phyloP scores from a whole-genome alignment of 2,888 invertebrate genomes.

The Troides aeacus region DNA sequence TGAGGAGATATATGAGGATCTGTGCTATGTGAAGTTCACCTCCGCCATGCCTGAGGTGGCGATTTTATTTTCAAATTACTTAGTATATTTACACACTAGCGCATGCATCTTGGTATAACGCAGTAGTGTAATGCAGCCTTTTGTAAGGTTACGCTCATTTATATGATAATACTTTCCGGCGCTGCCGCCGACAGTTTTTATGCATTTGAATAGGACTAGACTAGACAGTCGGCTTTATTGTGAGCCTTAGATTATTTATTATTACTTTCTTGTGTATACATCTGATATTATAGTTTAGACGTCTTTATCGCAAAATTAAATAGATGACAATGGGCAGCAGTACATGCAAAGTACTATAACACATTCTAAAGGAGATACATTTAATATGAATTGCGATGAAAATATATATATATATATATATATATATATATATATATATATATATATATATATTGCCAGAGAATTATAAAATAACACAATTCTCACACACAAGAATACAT shows the following conservation, averaged over 20 bases:
- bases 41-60: conserved; percentile 84
- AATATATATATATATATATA: too few relatives aligned
- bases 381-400: too few relatives aligned
- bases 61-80: conserved; percentile 30
- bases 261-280: neutral
- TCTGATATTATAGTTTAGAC: too few relatives aligned
- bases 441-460: too few relatives aligned
- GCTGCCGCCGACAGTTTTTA: neutral
- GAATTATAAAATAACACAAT: too few relatives aligned
- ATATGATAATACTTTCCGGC: conserved; percentile 25
- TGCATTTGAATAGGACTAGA: conserved; percentile 8
- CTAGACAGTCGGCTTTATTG: neutral
- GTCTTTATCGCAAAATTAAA: too few relatives aligned
- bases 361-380: too few relatives aligned
- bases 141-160: conserved; percentile 14
- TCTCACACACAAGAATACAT: too few relatives aligned
- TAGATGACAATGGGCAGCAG: too few relatives aligned
- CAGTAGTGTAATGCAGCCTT: conserved; percentile 17
- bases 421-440: too few relatives aligned
- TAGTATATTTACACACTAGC: conserved; percentile 23
- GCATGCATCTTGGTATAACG: conserved; percentile 19
- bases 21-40: conserved; percentile 92
- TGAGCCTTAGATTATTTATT: neutral
- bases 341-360: too few relatives aligned
- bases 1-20: conserved; percentile 92